Base-by-base conservation (phyloP, 2,888 invertebrate genomes). In the Agrotis segetum region DNA sequence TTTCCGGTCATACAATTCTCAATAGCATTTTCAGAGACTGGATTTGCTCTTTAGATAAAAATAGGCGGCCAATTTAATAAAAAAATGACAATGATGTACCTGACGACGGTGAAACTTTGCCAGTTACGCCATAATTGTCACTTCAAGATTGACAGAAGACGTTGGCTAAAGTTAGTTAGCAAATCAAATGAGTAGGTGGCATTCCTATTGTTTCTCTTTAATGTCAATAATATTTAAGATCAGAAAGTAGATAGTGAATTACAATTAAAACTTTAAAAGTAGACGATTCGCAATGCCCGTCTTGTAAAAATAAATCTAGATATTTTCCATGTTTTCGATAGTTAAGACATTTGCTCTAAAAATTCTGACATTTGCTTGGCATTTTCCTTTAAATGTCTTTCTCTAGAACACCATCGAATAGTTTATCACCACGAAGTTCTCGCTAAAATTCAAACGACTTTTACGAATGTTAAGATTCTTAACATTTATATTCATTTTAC, bases 281-380 rank as follows among this genome's bases (percentile, higher is more conserved):
- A 3, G 34, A 5, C 29, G 34, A 9, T 34, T 34, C 9, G 34
- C 34, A 34, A 34, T 9, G 9, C 34, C 34, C 34, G 34, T 29
- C 5, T 29, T 52, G 2, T 52, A 21, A 6, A 52, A 7, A 52
- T 5, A 1, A 52, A 21, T 21, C 16, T 21, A n/a, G 14, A 21
- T 19, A 13, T 50, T 19, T 11, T 50, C 19, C 19, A 13, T 21
- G 9, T 34, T 7, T 34, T 34, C 34, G 9, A 34, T 9, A 9
- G 7, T 34, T 34, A 9, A 6, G 40, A 40, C 40, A 40, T 16
- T 21, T 14, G 0, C 52, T 16, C 1, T 53, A 29, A 9, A 34
- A 34, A 56, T 6, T 16, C 11, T 46, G 74, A 17, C 46, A 65
- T 72, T 73, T 65, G 3, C 50, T 3, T 71, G 71, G 9, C 52